Conservation (phyloP, 2,888 invertebrate genomes). For the Campopleginae sp. region DNA sequence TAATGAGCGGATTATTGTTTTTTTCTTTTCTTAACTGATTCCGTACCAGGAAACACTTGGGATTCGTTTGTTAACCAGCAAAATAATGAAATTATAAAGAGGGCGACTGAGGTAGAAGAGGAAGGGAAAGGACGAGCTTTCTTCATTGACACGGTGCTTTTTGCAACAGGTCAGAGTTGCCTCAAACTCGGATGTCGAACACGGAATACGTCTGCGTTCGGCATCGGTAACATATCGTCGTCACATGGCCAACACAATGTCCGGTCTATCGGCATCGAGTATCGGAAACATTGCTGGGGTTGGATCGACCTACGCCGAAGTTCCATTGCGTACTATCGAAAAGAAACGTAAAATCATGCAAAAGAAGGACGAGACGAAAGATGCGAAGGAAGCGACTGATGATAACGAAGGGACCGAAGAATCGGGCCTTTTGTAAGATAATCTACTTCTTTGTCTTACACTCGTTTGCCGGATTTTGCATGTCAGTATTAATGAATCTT, state of each 20-base stretch:
- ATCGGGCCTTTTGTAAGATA: slow-evolving; percentile 53
- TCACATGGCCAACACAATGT: slow-evolving; percentile 72
- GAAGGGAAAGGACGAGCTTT: background rate
- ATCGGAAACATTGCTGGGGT: slow-evolving; percentile 76
- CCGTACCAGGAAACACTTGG: slow-evolving; percentile 9
- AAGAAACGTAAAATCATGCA: slow-evolving; percentile 43
- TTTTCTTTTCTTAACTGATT: slow-evolving; percentile 19
- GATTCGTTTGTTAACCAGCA: slow-evolving; percentile 27
- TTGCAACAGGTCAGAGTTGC: slow-evolving; percentile 61
- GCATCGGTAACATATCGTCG: slow-evolving; percentile 72
- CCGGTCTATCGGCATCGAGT: slow-evolving; percentile 78
- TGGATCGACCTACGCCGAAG: slow-evolving; percentile 65
- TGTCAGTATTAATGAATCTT: background rate
- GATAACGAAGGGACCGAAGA: background rate
- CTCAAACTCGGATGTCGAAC: slow-evolving; percentile 74
- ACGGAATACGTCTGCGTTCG: slow-evolving; percentile 70
- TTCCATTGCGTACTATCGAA: slow-evolving; percentile 54
- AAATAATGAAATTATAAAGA: background rate
- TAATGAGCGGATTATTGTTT: slow-evolving; percentile 52
- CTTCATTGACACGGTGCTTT: background rate
- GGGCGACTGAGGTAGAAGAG: background rate
- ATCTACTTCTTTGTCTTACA: background rate
- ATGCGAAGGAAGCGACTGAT: background rate
- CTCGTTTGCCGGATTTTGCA: background rate
- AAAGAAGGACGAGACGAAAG: slow-evolving; percentile 13